A percentile compares a stretch with the other conserved stretches of the same genome.
Conservation (phyloP, 2,888 invertebrate species). For the Tanytarsus gracilentus region DNA sequence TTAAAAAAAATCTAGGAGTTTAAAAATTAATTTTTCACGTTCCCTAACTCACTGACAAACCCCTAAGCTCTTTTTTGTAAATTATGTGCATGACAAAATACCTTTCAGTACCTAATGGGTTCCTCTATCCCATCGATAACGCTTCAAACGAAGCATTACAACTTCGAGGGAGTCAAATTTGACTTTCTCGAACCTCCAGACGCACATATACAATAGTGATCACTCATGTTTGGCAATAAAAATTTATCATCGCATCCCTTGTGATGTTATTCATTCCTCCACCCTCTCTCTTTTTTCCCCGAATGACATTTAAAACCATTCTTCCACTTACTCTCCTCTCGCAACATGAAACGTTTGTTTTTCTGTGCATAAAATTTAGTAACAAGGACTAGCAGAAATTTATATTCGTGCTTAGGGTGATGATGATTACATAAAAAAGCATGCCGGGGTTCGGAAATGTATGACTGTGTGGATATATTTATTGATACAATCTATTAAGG, state of each 20-base stretch:
- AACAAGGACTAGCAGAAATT: neutral
- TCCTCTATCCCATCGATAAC: no score
- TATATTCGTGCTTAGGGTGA: constrained; percentile 6
- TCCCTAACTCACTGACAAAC: no score
- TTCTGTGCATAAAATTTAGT: constrained; percentile 5
- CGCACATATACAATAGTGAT: neutral
- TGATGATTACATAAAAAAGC: neutral
- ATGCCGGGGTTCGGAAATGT: neutral
- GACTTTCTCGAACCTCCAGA: constrained; percentile 13
- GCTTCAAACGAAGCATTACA: no score
- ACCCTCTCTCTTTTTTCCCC: neutral
- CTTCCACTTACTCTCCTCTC: no score
- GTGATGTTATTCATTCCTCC: constrained; percentile 11
- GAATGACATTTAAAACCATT: constrained; percentile 23
- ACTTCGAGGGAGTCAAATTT: no score
- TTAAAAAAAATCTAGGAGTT: no score
- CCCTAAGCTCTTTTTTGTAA: no score
- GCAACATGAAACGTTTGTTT: no score
- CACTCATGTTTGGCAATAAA: constrained; percentile 19
- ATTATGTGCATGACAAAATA: no score
- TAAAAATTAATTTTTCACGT: no score
- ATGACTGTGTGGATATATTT: neutral
- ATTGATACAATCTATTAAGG: constrained; percentile 28
- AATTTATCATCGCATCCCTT: constrained; percentile 26
- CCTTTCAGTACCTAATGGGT: no score